Percentiles rank a stretch among this genome's conserved stretches.
These are phyloP conservation scores for Agrilus biguttatus DNA, from an alignment of 2,888 invertebrate species.

Conservation along the genomic window DNA sequence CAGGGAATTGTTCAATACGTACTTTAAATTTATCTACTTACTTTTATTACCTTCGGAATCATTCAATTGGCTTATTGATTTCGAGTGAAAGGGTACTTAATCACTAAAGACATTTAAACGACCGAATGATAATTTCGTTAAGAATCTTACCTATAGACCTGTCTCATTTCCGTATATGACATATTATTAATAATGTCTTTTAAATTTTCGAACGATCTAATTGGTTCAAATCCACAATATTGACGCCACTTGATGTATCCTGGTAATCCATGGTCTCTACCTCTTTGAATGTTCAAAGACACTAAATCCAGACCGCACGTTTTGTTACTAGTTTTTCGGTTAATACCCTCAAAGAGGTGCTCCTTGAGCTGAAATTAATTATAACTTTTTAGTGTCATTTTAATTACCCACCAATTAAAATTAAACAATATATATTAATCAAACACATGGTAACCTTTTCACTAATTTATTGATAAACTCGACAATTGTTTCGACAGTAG, in stretches of 20 bases:
- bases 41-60: no score
- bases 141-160: conserved; percentile 43
- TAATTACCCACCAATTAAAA: no score
- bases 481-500: no score
- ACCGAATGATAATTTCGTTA: no score
- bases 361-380: conserved; percentile 44
- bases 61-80: no score
- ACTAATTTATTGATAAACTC: no score
- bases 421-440: no score
- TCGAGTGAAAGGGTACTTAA: no score
- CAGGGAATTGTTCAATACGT: background rate
- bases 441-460: no score
- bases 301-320: conserved; percentile 68
- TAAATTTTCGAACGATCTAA: conserved; percentile 50
- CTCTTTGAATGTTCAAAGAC: conserved; percentile 77
- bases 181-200: conserved; percentile 46
- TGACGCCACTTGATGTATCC: conserved; percentile 63
- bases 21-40: background rate
- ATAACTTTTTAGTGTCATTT: no score
- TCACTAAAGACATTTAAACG: no score
- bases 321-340: conserved; percentile 10
- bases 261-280: conserved; percentile 76
- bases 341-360: conserved; percentile 47
- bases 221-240: conserved; percentile 53
- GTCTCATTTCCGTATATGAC: conserved; percentile 44